These are phyloP conservation scores for Phalanger gymnotis DNA, from an alignment of 2,797 vertebrate genomes.

Conservation along the genomic window DNA sequence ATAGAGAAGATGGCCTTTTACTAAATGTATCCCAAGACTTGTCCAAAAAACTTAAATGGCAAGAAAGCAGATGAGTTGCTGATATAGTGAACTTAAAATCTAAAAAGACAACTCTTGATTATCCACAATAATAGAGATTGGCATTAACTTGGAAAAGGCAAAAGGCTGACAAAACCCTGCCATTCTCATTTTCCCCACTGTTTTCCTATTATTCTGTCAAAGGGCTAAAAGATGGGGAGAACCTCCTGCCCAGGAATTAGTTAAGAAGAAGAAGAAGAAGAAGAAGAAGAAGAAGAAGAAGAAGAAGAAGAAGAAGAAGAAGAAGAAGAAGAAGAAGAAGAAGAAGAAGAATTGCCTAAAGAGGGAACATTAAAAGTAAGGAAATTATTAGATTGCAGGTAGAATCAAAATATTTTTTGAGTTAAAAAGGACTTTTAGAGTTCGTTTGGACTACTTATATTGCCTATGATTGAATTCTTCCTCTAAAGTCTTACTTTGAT, in stretches of 20 bases:
- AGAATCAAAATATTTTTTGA: neutral
- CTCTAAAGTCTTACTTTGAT: neutral
- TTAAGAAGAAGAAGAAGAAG: neutral
- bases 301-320: neutral
- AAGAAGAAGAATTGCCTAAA: neutral
- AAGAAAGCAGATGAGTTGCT: constrained; percentile 38
- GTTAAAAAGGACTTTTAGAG: neutral
- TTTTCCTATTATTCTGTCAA: neutral
- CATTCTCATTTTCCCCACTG: neutral
- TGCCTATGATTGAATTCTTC: neutral
- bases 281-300: neutral
- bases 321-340: neutral
- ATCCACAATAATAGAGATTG: neutral
- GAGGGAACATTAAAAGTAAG: neutral
- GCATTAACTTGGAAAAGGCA: neutral
- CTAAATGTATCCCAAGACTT: constrained; percentile 53
- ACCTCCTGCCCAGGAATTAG: neutral
- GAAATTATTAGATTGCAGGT: neutral
- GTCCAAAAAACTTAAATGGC: constrained; percentile 52
- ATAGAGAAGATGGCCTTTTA: constrained; percentile 51
- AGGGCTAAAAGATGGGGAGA: neutral
- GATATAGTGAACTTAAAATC: constrained; percentile 39
- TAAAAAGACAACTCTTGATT: constrained; percentile 43
- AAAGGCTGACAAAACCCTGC: neutral
- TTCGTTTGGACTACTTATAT: neutral